Conservation (phyloP, 2,113 vertebrate species). For the Halichoeres trimaculatus region DNA sequence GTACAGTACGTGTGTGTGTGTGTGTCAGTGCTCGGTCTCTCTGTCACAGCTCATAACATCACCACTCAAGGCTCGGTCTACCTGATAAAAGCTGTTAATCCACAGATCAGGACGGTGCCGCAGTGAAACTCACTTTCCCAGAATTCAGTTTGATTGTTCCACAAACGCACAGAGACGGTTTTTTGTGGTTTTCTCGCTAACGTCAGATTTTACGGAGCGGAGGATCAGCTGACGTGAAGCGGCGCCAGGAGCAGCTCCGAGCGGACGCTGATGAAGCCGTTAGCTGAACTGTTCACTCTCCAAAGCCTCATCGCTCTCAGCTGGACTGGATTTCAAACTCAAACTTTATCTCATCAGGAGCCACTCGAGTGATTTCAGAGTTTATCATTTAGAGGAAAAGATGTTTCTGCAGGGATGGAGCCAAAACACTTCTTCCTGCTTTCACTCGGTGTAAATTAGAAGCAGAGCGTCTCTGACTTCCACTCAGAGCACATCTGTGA, state of each 20-base stretch:
- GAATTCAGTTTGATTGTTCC: too few species aligned
- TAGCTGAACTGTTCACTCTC: conserved; percentile 43
- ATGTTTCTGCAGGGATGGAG: neutral
- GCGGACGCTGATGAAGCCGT: conserved; percentile 9
- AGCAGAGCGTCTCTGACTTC: conserved; percentile 3
- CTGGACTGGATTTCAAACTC: conserved; percentile 1
- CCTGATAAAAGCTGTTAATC: neutral
- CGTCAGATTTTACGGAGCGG: too few species aligned
- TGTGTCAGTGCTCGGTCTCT: neutral
- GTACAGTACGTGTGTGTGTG: neutral
- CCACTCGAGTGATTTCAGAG: neutral
- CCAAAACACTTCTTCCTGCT: neutral
- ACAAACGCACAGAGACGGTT: too few species aligned
- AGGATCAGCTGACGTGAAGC: conserved; percentile 54
- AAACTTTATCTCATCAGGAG: neutral
- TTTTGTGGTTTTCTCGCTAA: too few species aligned
- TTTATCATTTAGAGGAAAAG: conserved; percentile 3
- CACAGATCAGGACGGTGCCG: neutral
- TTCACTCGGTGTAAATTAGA: conserved; percentile 1
- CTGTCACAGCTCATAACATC: conserved; percentile 23
- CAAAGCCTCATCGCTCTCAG: conserved; percentile 19
- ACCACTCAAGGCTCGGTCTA: neutral
- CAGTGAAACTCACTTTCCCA: too few species aligned
- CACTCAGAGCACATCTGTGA: conserved; percentile 37
- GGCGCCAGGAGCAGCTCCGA: conserved; percentile 54